Percentiles rank a stretch among this genome's conserved stretches.
phyloP scores from a whole-genome alignment of 2,113 vertebrate species.

The Aramus guarauna region DNA sequence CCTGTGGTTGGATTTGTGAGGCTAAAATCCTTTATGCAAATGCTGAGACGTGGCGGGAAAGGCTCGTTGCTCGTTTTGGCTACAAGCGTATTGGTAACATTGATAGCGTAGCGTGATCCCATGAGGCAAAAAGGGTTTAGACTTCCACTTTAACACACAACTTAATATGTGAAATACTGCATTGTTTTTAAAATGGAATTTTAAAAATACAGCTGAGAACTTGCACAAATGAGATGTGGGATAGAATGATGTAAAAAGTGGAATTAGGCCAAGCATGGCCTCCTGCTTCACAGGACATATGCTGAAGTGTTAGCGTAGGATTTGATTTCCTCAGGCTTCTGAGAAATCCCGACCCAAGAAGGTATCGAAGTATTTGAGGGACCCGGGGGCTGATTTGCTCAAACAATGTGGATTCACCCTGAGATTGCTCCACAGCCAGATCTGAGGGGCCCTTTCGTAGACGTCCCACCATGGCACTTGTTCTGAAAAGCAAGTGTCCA shows the following conservation, averaged over 20 bases:
- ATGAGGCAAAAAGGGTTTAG: neutral
- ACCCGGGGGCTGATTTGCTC: neutral
- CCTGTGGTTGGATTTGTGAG: neutral
- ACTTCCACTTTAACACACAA: neutral
- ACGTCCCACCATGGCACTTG: neutral
- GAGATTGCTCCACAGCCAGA: neutral
- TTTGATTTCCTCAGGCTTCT: neutral
- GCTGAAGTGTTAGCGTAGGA: neutral
- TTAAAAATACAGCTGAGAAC: neutral
- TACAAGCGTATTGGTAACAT: neutral
- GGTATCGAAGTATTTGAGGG: neutral
- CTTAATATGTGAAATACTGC: neutral
- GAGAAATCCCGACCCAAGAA: neutral
- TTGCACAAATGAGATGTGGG: neutral
- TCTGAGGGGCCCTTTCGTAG: neutral
- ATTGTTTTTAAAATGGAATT: neutral
- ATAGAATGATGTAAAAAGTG: neutral
- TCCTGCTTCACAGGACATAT: neutral
- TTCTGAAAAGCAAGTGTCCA: neutral
- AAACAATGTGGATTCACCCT: neutral
- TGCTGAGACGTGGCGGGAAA: neutral
- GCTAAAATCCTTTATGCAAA: neutral
- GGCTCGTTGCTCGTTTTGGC: neutral
- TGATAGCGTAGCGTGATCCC: accelerated
- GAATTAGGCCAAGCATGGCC: neutral